Percentiles rank a stretch among this genome's conserved stretches.
Conservation (phyloP, 2,797 vertebrate species). For the Eptatretus atami region DNA sequence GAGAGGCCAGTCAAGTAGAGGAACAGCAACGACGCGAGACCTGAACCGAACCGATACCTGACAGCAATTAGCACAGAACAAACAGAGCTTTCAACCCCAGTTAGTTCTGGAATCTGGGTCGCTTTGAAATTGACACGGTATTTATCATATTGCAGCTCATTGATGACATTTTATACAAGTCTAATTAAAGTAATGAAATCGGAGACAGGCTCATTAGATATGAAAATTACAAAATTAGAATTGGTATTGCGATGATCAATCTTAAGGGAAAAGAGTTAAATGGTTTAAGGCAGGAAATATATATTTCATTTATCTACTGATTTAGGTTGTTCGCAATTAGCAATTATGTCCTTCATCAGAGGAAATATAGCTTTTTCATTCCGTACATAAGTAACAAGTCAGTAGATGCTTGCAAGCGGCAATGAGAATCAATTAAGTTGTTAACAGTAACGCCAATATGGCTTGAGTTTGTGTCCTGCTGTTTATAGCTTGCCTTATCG, state of each 20-base stretch:
- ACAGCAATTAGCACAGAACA: neutral
- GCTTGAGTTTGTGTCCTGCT: neutral
- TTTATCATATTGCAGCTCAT: conserved; percentile 99
- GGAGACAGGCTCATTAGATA: conserved; percentile 99
- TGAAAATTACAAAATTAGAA: conserved; percentile 99
- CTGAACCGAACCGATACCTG: too few species aligned
- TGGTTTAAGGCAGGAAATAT: conserved; percentile 4
- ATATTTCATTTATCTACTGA: conserved; percentile 5
- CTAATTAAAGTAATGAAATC: conserved; percentile 99
- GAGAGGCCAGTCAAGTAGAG: too few species aligned
- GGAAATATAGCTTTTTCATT: conserved; percentile 4
- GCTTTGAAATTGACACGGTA: conserved; percentile 98
- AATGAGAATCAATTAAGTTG: conserved; percentile 3
- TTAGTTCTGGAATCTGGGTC: conserved; percentile 56
- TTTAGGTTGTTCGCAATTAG: conserved; percentile 3
- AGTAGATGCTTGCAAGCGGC: neutral
- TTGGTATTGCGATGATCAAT: conserved; percentile 4
- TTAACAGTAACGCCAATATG: conserved; percentile 4
- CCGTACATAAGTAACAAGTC: neutral
- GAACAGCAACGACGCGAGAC: too few species aligned
- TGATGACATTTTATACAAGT: conserved; percentile 99
- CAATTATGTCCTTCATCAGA: conserved; percentile 2
- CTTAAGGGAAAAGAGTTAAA: conserved; percentile 5
- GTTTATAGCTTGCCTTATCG: conserved; percentile 1
- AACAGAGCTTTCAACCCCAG: conserved; percentile 2